These are phyloP conservation scores for Nyctibius bracteatus DNA, from an alignment of 2,113 vertebrate species.

Conservation along the genomic window DNA sequence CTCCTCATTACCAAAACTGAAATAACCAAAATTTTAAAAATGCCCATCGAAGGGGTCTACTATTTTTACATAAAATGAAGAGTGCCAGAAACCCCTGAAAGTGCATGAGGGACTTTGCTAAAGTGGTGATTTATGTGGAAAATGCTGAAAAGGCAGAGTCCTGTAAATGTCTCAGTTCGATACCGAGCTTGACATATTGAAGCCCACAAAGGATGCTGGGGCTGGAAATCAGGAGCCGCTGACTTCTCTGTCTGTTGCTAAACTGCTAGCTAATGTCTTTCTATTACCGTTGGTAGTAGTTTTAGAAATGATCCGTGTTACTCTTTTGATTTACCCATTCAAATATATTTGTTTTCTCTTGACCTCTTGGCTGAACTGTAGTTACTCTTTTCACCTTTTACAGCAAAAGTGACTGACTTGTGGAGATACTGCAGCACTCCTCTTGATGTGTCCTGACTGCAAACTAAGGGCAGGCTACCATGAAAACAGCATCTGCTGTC, in stretches of 20 bases:
- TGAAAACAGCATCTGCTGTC: background rate
- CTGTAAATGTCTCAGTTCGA: background rate
- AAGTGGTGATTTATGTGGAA: background rate
- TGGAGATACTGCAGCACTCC: background rate
- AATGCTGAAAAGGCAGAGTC: background rate
- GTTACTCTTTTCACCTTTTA: background rate
- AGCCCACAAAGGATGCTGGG: background rate
- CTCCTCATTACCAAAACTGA: background rate
- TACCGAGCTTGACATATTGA: background rate
- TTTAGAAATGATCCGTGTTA: background rate
- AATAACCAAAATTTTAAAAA: background rate
- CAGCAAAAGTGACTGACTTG: background rate
- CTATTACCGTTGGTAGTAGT: background rate
- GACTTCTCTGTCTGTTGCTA: background rate
- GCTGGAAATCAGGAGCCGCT: background rate
- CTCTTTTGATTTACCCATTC: background rate
- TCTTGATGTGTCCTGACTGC: background rate
- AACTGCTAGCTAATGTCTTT: constrained; percentile 16
- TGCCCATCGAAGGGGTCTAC: background rate
- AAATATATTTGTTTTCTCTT: background rate
- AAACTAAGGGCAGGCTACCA: background rate
- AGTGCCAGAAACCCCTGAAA: background rate
- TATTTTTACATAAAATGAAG: background rate
- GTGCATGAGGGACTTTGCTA: background rate
- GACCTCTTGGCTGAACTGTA: background rate